A percentile compares a stretch with the other conserved stretches of the same genome.
These are phyloP conservation scores for Myanophis thanlyinensis DNA, from an alignment of 2,113 vertebrate species.

Conservation along the genomic window DNA sequence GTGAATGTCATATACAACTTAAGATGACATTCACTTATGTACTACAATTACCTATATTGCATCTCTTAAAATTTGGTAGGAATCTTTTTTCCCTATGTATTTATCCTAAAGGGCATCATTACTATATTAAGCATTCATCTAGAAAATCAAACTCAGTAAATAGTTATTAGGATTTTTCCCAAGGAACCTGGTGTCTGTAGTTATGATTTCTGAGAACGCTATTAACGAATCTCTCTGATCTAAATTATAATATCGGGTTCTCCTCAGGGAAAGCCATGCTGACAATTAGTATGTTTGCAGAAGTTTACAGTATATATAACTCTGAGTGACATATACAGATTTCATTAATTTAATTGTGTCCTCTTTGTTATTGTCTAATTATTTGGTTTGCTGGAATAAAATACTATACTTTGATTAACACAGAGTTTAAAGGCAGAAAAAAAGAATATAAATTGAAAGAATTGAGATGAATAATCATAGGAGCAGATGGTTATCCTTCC, in stretches of 20 bases:
- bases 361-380: slow-evolving; percentile 7
- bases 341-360: slow-evolving; percentile 53
- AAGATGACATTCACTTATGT: not conserved
- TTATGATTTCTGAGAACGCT: not conserved
- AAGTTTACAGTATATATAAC: not conserved
- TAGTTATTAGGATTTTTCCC: not conserved
- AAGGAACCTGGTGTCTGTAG: not conserved
- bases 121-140: slow-evolving; percentile 17
- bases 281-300: not conserved
- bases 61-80: no score
- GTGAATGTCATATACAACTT: not conserved
- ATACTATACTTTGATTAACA: slow-evolving; percentile 40
- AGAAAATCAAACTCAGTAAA: not conserved
- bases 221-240: not conserved
- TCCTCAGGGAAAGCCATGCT: not conserved
- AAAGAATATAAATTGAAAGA: not conserved
- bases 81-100: slow-evolving; percentile 43
- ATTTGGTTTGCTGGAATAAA: slow-evolving; percentile 56
- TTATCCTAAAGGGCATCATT: slow-evolving; percentile 8
- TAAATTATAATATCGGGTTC: not conserved
- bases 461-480: slow-evolving; percentile 19
- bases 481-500: slow-evolving; percentile 39
- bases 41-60: not conserved
- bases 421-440: slow-evolving; percentile 4
- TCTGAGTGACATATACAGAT: slow-evolving; percentile 28